phyloP scores from a whole-genome alignment of 2,888 invertebrate genomes.

The Acleris literana region DNA sequence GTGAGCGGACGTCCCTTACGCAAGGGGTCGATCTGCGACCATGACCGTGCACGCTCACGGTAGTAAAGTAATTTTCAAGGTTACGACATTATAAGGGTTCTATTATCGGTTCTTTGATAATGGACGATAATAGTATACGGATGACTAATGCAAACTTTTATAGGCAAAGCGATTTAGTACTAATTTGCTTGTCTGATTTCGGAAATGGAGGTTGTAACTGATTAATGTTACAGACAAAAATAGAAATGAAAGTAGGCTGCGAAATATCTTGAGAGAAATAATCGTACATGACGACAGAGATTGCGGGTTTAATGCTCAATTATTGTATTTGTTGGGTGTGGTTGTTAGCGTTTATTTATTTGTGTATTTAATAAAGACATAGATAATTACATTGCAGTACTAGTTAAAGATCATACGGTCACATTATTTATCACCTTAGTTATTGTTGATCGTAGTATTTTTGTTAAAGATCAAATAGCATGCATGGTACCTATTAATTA shows the following conservation, averaged over 20 bases:
- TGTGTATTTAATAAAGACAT: no score
- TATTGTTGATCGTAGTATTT: no score
- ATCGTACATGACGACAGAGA: no score
- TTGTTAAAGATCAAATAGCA: no score
- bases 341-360: no score
- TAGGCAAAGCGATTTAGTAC: slow-evolving; percentile 21
- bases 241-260: background rate
- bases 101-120: slow-evolving; percentile 41
- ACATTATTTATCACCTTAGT: no score
- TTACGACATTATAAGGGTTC: slow-evolving; percentile 54
- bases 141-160: slow-evolving; percentile 31
- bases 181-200: slow-evolving; percentile 13
- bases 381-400: no score
- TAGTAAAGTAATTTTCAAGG: slow-evolving; percentile 68
- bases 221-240: background rate
- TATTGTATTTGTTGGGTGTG: no score
- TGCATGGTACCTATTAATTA: no score
- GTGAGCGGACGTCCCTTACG: slow-evolving; percentile 68
- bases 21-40: slow-evolving; percentile 63
- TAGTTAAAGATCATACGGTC: no score
- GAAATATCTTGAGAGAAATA: background rate
- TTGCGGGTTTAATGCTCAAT: no score
- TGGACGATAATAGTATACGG: slow-evolving; percentile 23
- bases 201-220: slow-evolving; percentile 11
- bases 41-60: slow-evolving; percentile 74